Base-by-base conservation (phyloP, 2,888 invertebrate genomes). In the Limnephilus marmoratus region DNA sequence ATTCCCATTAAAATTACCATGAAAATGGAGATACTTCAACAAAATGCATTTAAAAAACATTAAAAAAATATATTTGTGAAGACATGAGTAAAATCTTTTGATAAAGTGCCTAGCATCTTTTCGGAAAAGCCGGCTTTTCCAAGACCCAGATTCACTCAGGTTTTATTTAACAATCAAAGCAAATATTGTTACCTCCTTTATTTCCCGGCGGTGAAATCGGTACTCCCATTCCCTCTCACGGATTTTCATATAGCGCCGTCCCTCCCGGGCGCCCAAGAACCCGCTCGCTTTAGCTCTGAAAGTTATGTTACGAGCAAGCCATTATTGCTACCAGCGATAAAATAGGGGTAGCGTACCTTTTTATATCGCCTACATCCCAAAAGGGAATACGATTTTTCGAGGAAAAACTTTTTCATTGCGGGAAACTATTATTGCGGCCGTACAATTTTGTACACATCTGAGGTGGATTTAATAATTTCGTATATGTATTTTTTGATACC, bases 81-180 rank as follows among this genome's bases (percentile, higher is more conserved):
- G 24, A 37, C 2, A 83, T 3, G 13, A 83, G 34, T 83, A 31
- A 86, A 24, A 86, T 80, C 34, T 91, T 91, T 91, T 91, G 34
- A 85, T 45, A 45, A 80, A 53, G 49, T 31, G 81, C 90, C 85
- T 34, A 49, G 31, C 81, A 87, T 85, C 80, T 88, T 88, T 29
- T 68, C 88, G 49, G 68, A 68, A 68, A 37, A 81, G 86, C 86
- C 81, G 24, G 4, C 80, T 80, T 41, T 37, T n/a, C 37, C 45
- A 45, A 45, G 81, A 81, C 82, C 81, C 88, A 87, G 88, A 85
- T 93, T 93, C 90, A 88, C 92, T 90, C 92, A 91, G 93, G 92
- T 93, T 93, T 93, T 93, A 93, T 93, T 93, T 93, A 93, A 93
- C 93, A 93, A 93, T 93, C 93, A 92, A 87, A 91, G 93, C 93